These are phyloP conservation scores for Mesoclemmys tuberculata DNA, from an alignment of 2,113 vertebrate genomes.

Conservation along the genomic window DNA sequence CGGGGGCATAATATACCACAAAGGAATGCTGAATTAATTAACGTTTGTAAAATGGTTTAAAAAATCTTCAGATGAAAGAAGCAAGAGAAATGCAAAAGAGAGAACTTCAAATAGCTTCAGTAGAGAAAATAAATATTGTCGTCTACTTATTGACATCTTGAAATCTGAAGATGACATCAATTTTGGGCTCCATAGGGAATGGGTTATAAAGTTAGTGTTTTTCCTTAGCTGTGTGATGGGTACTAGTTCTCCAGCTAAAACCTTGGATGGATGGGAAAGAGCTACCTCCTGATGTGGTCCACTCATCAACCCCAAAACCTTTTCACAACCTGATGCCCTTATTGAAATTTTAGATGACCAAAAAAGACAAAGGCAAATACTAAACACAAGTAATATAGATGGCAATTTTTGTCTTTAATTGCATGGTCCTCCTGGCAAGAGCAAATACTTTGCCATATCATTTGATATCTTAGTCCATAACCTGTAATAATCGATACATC, in stretches of 20 bases:
- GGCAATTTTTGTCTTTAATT: constrained; percentile 1
- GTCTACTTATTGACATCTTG: neutral
- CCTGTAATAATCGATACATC: constrained; percentile 56
- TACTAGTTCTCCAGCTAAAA: neutral
- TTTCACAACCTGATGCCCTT: neutral
- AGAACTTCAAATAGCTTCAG: neutral
- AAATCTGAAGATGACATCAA: neutral
- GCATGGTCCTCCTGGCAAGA: constrained; percentile 36
- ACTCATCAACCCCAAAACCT: neutral
- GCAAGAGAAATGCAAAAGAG: neutral
- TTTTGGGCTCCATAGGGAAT: neutral
- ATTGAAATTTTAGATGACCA: neutral
- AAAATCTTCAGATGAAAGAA: neutral
- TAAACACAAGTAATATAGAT: neutral
- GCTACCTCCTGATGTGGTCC: neutral
- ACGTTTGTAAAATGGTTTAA: neutral
- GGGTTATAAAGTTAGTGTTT: neutral
- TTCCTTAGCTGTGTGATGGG: neutral
- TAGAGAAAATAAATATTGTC: neutral
- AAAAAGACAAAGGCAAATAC: neutral
- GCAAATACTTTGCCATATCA: constrained; percentile 23
- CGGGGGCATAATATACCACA: neutral
- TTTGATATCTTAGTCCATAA: constrained; percentile 36
- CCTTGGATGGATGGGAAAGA: neutral
- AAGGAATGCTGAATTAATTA: neutral